Conservation (phyloP, 2,113 vertebrate species). For the Leptodactylus fuscus region DNA sequence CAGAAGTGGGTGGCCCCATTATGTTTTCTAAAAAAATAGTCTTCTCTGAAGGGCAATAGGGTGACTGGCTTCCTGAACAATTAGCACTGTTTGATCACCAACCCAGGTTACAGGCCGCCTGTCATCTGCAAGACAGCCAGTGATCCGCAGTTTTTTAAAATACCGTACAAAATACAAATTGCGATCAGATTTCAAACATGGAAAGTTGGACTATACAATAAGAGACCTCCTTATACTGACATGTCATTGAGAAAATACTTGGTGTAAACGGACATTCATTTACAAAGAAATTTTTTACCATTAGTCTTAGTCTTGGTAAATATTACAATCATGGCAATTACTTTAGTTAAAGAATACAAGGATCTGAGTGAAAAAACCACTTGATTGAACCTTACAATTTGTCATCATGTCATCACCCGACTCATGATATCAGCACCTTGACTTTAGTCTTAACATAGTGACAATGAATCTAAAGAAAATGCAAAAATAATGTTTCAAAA, state of each 20-base stretch:
- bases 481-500: no score
- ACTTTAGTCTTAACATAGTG: neutral
- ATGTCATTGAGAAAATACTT: neutral
- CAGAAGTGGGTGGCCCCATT: slow-evolving; percentile 10
- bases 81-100: slow-evolving; percentile 35
- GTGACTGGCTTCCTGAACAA: slow-evolving; percentile 19
- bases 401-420: neutral
- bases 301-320: no score
- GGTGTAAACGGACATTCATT: no score
- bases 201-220: neutral
- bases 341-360: no score
- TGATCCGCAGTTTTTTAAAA: neutral
- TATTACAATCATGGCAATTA: no score
- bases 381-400: neutral
- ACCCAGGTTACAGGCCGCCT: slow-evolving; percentile 19
- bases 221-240: neutral
- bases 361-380: no score
- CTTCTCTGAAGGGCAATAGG: neutral
- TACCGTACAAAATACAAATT: neutral
- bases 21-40: slow-evolving; percentile 23
- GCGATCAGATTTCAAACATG: neutral
- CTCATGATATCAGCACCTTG: neutral
- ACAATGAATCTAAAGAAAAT: no score
- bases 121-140: neutral
- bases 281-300: no score